Conservation (phyloP, 2,113 vertebrate species). For the Prolemur simus region DNA sequence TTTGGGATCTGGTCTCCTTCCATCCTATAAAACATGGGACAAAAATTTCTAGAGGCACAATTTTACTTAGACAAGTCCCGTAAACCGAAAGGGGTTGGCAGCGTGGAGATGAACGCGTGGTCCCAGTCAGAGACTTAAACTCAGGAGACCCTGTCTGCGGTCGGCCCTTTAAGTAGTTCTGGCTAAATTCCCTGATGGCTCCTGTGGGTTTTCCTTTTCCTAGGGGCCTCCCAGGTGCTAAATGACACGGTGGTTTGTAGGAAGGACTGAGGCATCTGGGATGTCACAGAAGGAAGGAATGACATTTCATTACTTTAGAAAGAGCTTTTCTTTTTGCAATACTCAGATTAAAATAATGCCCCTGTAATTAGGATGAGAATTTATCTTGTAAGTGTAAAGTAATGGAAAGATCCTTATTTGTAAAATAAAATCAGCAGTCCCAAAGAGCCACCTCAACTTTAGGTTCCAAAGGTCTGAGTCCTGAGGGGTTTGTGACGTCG, state of each 20-base stretch:
- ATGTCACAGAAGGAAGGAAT: background rate
- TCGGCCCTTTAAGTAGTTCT: background rate
- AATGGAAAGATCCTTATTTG: background rate
- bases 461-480: background rate
- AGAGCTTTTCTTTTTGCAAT: background rate
- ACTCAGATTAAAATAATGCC: background rate
- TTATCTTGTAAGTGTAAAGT: background rate
- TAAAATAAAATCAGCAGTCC: background rate
- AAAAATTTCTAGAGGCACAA: background rate
- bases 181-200: rapidly evolving
- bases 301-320: background rate
- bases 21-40: background rate
- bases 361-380: background rate
- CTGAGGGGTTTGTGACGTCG: background rate
- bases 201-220: background rate
- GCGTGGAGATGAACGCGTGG: rapidly evolving
- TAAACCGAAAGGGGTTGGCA: rapidly evolving
- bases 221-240: background rate
- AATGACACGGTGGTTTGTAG: background rate
- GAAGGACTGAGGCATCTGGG: background rate
- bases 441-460: background rate
- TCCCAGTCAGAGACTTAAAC: background rate
- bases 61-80: background rate
- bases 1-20: background rate
- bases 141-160: background rate